Evolutionary conservation across 1,140 invertebrate genomes (phyloP).

Genomic region (Lutraria rhynchaena): DNA sequence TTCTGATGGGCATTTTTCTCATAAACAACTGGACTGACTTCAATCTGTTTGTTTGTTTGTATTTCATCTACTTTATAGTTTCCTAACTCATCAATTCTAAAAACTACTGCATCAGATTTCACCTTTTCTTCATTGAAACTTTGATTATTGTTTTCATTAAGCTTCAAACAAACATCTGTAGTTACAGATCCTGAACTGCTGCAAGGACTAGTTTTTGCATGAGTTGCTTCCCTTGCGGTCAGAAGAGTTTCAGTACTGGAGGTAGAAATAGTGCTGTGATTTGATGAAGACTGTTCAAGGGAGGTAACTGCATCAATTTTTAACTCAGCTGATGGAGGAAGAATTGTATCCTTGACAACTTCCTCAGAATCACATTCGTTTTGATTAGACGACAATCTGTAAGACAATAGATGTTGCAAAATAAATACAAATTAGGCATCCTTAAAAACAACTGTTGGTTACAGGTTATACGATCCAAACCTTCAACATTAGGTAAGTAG

Average conservation of each 20-base stretch:
- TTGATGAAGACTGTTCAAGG: slow-evolving; percentile 34
- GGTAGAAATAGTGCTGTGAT: slow-evolving; percentile 26
- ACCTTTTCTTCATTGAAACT: background rate
- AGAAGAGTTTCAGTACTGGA: slow-evolving; percentile 44
- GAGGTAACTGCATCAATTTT: slow-evolving; percentile 32
- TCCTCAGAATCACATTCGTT: background rate
- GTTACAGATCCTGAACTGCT: background rate
- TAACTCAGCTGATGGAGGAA: background rate
- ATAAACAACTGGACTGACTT: background rate
- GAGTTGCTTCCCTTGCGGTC: slow-evolving; percentile 30
- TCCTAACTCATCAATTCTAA: slow-evolving; percentile 25
- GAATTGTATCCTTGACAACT: background rate
- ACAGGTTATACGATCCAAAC: too few relatives aligned
- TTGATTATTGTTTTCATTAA: too few relatives aligned
- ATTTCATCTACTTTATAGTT: background rate
- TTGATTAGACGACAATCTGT: background rate
- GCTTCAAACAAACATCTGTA: background rate
- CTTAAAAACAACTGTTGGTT: too few relatives aligned
- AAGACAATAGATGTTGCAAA: too few relatives aligned
- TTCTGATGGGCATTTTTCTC: background rate
- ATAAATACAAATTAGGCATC: too few relatives aligned
- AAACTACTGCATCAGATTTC: slow-evolving; percentile 7
- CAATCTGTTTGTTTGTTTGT: too few relatives aligned
- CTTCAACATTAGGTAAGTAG: too few relatives aligned
- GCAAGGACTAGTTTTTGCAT: slow-evolving; percentile 12